Base-by-base conservation (phyloP, 2,113 vertebrate species). In the Tapirus terrestris region DNA sequence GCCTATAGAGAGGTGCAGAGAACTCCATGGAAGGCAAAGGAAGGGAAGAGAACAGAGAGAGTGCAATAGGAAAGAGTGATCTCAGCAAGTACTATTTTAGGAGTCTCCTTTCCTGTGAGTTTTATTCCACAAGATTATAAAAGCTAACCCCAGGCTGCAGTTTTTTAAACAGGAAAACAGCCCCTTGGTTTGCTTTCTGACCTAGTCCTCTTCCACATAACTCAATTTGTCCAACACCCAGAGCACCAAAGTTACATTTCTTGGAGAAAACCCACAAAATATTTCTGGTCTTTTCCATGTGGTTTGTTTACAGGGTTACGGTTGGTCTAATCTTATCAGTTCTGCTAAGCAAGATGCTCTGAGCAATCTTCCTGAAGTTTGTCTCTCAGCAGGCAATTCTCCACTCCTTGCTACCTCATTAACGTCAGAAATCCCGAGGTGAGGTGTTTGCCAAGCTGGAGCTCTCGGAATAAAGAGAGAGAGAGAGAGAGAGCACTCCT, bases 291-390 rank as follows among this genome's bases (percentile, higher is more conserved):
- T 96, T 86, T 96, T 73, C 96, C 80, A 43, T 58, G 91, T 36
- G 63, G 81, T 94, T 95, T 96, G 96, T 97, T 95, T 91, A 95
- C 96, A 56, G 60, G 94, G 84, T 73, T 95, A 36, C 0, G 45
- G 67, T 53, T 84, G 45, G 91, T 79, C 96, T 97, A 94, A 96
- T 97, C 97, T 97, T 97, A 97, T 97, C 96, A 92, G 96, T 76
- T 92, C 82, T 87, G 84, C 95, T 63, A 76, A 91, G 84, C 88
- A 48, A 80, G 79, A 85, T 8, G 56, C 63, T 87, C 51, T 29
- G 88, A 89, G 29, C 67, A 39, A 5, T 65, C 45, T 89, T 60
- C 93, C 94, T 72, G 45, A 86, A 65, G 93, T n/a, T 33, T 17
- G 23, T 89, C 95, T 97, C 89, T 83, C 58, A 33, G 87, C 97